Base-by-base conservation (phyloP, 2,113 vertebrate genomes). In the Eidolon helvum region DNA sequence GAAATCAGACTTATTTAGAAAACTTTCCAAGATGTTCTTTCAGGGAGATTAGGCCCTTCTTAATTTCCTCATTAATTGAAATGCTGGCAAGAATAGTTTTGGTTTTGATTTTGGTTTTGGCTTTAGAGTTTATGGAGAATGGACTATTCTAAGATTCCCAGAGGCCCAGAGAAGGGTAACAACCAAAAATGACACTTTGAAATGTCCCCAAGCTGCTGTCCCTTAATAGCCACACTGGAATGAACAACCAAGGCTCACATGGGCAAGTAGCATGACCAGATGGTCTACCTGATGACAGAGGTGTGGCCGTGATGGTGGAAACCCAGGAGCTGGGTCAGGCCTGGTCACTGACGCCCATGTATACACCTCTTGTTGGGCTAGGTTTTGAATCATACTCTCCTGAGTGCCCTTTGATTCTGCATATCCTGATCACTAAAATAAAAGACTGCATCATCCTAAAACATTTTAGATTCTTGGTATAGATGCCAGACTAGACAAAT, bases 31-130 rank as follows among this genome's bases (percentile, higher is more conserved):
- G 22, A 15, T 87, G 38, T 88, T 94, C 85, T 95, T 97, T 90
- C 72, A 87, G 80, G n/a, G 71, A 92, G 85, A 92, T 92, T 94
- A 96, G 30, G 18, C 38, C 71, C 80, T 93, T 97, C 92, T 93
- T 96, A 77, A 89, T 92, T 94, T 94, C 96, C 40, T 74, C 74
- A 97, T 91, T 96, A 93, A 95, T 43, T 88, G 90, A 97, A 96
- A 97, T 83, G 72, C 35, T 96, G 95, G 77, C 90, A 92, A 86
- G 40, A 91, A 74, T 33, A 14, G 21, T 59, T 82, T 90, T 45
- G 45, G 71, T 90, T 96, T 53, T 94, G 71, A 90, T 95, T 95
- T 84, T 63, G 57, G 53, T 90, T 93, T 93, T 68, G 91, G 69
- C 87, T 94, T 96, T 94, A 61, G 65, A 38, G 45, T 86, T 33